A percentile compares a stretch with the other conserved stretches of the same genome.
phyloP scores from a whole-genome alignment of 1,140 invertebrate genomes.

The Dendrolimus kikuchii region DNA sequence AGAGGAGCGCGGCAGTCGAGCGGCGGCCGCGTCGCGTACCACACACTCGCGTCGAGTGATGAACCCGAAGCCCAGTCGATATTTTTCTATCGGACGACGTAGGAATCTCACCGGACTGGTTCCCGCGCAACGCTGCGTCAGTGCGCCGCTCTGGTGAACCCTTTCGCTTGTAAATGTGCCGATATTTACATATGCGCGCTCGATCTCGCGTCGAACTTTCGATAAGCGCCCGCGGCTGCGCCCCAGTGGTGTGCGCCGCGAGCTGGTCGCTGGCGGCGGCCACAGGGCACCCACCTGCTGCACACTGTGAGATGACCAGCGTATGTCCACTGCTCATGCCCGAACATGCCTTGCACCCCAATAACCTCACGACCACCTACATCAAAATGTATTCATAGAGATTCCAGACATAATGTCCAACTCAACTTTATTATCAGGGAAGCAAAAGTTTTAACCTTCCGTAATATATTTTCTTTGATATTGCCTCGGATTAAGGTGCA shows the following conservation, averaged over 20 bases:
- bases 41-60: conserved; percentile 60
- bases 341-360: conserved; percentile 2
- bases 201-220: conserved; percentile 68
- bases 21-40: conserved; percentile 55
- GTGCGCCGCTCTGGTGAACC: conserved; percentile 70
- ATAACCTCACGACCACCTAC: not conserved
- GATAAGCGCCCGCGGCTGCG: conserved; percentile 49
- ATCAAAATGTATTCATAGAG: too few species aligned
- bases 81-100: conserved; percentile 67
- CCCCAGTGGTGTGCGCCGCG: conserved; percentile 34
- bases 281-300: conserved; percentile 12
- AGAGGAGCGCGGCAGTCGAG: conserved; percentile 63
- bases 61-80: conserved; percentile 57
- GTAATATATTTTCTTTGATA: too few species aligned
- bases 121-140: conserved; percentile 67
- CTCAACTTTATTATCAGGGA: too few species aligned
- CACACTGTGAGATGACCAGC: conserved; percentile 54
- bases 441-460: too few species aligned
- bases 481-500: too few species aligned
- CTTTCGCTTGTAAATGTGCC: conserved; percentile 72
- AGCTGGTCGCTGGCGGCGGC: conserved; percentile 30
- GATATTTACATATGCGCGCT: conserved; percentile 71
- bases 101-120: conserved; percentile 70
- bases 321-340: conserved; percentile 33
- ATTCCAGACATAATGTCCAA: too few species aligned